Percentiles rank a stretch among this genome's conserved stretches.
Evolutionary conservation across 2,888 invertebrate species (phyloP).

Genomic region (Drosophila kuntzei): DNA sequence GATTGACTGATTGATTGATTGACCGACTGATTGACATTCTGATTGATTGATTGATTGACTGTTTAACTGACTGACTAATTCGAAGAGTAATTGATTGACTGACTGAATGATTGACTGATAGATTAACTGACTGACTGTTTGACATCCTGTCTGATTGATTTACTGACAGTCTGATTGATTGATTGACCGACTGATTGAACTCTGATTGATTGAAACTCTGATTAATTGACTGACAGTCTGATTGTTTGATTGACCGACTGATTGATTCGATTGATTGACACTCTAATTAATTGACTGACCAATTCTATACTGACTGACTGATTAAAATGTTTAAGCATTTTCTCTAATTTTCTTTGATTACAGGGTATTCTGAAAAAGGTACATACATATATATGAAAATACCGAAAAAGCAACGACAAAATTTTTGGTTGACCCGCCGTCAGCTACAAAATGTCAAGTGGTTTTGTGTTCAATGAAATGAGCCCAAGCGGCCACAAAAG

Average conservation of each 20-base stretch:
- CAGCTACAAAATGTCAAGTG: slow-evolving; percentile 39
- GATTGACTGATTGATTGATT: neutral
- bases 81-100: neutral
- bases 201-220: neutral
- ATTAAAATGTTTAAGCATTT: neutral
- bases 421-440: slow-evolving; percentile 23
- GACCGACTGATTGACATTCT: neutral
- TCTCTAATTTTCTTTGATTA: neutral
- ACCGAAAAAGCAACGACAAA: neutral
- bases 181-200: neutral
- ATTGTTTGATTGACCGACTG: neutral
- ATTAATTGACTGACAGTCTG: neutral
- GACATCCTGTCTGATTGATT: neutral
- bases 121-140: neutral
- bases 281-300: neutral
- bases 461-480: slow-evolving; percentile 32
- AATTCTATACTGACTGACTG: neutral
- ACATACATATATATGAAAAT: neutral
- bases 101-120: no score
- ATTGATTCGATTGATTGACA: neutral
- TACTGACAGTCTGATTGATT: neutral
- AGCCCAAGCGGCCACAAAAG: slow-evolving; percentile 34
- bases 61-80: neutral
- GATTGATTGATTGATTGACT: neutral
- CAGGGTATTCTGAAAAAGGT: slow-evolving; percentile 16